Percentiles rank a stretch among this genome's conserved stretches.
These are phyloP conservation scores for Pygoscelis adeliae DNA, from an alignment of 2,113 vertebrate species.

Conservation along the genomic window DNA sequence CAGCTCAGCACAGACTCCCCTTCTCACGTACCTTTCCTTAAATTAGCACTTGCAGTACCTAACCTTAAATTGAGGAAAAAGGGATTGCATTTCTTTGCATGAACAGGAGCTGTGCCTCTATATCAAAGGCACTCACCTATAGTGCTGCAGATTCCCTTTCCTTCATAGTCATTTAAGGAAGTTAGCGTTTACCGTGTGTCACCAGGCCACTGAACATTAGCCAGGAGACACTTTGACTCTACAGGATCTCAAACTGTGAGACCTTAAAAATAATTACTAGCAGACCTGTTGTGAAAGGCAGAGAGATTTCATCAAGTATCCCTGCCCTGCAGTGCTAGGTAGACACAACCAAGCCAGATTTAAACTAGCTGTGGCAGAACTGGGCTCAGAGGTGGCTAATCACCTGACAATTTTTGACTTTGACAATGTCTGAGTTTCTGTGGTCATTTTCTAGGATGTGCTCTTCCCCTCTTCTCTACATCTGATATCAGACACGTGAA, in stretches of 20 bases:
- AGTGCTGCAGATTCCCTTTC: background rate
- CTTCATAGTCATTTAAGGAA: background rate
- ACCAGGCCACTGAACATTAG: background rate
- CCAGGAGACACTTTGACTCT: background rate
- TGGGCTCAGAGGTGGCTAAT: background rate
- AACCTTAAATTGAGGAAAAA: background rate
- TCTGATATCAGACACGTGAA: background rate
- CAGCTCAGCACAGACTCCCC: background rate
- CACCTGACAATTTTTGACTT: background rate
- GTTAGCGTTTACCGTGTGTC: background rate
- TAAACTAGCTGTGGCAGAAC: background rate
- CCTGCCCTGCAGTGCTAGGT: background rate
- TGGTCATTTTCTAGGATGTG: background rate
- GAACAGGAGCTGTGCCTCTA: background rate
- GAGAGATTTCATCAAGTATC: background rate
- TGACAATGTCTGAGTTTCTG: background rate
- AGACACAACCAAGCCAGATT: background rate
- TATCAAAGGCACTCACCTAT: background rate
- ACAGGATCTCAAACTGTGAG: background rate
- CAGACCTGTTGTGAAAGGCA: background rate
- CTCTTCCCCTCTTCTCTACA: background rate
- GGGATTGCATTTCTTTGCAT: background rate
- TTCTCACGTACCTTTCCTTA: background rate
- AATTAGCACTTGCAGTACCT: background rate
- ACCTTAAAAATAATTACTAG: background rate